Percentiles rank a stretch among this genome's conserved stretches.
Conservation (phyloP, 2,113 vertebrate species). For the Triplophysa tibetana region DNA sequence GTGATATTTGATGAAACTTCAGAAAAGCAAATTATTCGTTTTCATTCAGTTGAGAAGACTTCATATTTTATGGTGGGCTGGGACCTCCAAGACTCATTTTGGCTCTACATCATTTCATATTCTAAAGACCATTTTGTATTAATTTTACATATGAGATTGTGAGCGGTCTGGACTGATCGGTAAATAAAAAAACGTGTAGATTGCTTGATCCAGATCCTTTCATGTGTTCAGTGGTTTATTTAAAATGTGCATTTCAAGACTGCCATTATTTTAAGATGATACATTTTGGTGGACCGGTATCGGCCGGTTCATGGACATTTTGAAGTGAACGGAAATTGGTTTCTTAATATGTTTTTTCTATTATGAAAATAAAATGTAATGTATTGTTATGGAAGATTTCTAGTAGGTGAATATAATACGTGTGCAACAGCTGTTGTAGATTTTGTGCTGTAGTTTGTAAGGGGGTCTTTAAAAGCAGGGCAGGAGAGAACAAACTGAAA, state of each 20-base stretch:
- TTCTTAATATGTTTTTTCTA: constrained; percentile 54
- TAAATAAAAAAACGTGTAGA: constrained; percentile 26
- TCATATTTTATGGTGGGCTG: constrained; percentile 72
- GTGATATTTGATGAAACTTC: not conserved
- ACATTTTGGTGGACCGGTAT: constrained; percentile 52
- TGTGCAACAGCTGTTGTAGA: constrained; percentile 65
- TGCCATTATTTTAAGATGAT: constrained; percentile 51
- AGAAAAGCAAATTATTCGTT: constrained; percentile 28
- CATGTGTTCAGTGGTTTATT: constrained; percentile 54
- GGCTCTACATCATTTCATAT: constrained; percentile 51
- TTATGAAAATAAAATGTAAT: constrained; percentile 69
- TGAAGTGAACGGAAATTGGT: constrained; percentile 60
- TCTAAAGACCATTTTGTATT: constrained; percentile 59
- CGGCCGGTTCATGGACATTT: constrained; percentile 50
- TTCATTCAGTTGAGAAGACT: constrained; percentile 39
- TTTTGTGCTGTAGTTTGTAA: constrained; percentile 65
- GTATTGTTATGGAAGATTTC: constrained; percentile 67
- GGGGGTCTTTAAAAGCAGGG: constrained; percentile 54
- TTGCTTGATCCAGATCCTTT: constrained; percentile 32
- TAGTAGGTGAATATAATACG: constrained; percentile 63
- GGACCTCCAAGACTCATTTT: constrained; percentile 68
- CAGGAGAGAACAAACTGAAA: constrained; percentile 38
- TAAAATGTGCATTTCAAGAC: constrained; percentile 55
- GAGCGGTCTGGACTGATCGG: constrained; percentile 41
- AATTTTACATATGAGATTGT: constrained; percentile 56